Conservation (phyloP, 23 tunicate genomes). For the Botrylloides violaceus region DNA sequence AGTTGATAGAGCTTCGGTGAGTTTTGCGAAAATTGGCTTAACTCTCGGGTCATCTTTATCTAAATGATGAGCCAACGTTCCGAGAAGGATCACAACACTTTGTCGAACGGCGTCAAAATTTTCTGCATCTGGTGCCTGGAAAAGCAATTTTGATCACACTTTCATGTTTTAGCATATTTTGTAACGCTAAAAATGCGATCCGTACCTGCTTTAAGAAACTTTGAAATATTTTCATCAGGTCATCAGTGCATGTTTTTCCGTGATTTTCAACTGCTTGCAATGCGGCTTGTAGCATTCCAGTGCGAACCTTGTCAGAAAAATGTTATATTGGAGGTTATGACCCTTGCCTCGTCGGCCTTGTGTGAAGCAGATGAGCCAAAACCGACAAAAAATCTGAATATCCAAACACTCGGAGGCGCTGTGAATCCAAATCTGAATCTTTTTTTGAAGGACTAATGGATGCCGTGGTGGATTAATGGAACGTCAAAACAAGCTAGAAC, state of each 20-base stretch:
- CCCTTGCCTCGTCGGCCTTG: no score
- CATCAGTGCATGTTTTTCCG: slow-evolving; percentile 39
- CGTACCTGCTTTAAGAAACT: slow-evolving; percentile 58
- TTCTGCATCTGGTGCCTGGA: slow-evolving; percentile 71
- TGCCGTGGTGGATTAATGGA: no score
- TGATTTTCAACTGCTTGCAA: slow-evolving; percentile 72
- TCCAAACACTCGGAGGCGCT: no score
- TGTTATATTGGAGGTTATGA: no score
- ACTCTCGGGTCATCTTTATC: slow-evolving; percentile 77
- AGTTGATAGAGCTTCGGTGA: slow-evolving; percentile 75
- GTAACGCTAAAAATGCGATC: not conserved
- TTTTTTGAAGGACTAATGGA: no score
- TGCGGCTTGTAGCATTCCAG: slow-evolving; percentile 67
- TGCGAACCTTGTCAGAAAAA: slow-evolving; percentile 37
- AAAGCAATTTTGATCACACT: not conserved
- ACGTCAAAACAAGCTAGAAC: no score
- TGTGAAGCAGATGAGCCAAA: no score
- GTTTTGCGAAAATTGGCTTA: slow-evolving; percentile 90
- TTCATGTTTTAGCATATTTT: not conserved
- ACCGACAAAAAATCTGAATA: no score
- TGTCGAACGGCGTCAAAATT: slow-evolving; percentile 71
- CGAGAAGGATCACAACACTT: slow-evolving; percentile 76
- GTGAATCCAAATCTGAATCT: no score
- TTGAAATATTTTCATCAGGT: slow-evolving; percentile 40
- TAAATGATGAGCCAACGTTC: slow-evolving; percentile 90